A percentile compares a stretch with the other conserved stretches of the same genome.
Conservation (phyloP, 2,113 vertebrate genomes). For the Gasterosteus aculeatus region DNA sequence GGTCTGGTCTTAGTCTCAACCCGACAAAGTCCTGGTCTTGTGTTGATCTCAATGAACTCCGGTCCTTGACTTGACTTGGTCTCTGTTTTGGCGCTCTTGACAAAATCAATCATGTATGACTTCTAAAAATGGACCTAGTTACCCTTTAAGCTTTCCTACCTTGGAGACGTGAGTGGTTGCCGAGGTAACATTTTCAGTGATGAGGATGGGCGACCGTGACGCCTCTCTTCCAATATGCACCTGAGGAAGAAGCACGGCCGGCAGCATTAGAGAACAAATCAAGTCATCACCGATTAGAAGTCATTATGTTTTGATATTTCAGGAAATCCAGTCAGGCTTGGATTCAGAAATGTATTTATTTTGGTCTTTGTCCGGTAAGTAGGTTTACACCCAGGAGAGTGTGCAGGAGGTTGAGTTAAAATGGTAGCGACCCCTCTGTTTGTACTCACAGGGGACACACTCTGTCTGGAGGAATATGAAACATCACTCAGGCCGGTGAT, state of each 20-base stretch:
- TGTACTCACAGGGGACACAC: conserved; percentile 81
- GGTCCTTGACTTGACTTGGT: not conserved
- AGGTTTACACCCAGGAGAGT: conserved; percentile 38
- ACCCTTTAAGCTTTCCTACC: conserved; percentile 75
- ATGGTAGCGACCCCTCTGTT: conserved; percentile 21
- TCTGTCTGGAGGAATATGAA: conserved; percentile 76
- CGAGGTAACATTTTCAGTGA: conserved; percentile 95
- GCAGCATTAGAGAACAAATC: not conserved
- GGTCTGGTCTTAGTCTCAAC: not conserved
- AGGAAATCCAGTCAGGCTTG: conserved; percentile 4
- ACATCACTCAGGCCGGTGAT: conserved; percentile 72
- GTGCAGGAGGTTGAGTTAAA: conserved; percentile 42
- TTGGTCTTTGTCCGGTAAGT: conserved; percentile 27
- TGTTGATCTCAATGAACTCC: not conserved
- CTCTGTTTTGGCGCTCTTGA: not conserved
- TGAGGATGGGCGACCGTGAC: conserved; percentile 76
- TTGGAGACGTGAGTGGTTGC: conserved; percentile 98
- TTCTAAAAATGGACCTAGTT: not conserved
- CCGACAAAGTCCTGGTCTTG: not conserved
- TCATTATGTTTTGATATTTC: not conserved
- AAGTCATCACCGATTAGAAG: not conserved
- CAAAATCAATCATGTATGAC: not conserved
- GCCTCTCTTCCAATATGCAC: conserved; percentile 79
- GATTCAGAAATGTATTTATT: conserved; percentile 6
- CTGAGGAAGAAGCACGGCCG: conserved; percentile 52